These are phyloP conservation scores for Spizaetus ornatus DNA, from an alignment of 2,113 vertebrate species.

Conservation along the genomic window DNA sequence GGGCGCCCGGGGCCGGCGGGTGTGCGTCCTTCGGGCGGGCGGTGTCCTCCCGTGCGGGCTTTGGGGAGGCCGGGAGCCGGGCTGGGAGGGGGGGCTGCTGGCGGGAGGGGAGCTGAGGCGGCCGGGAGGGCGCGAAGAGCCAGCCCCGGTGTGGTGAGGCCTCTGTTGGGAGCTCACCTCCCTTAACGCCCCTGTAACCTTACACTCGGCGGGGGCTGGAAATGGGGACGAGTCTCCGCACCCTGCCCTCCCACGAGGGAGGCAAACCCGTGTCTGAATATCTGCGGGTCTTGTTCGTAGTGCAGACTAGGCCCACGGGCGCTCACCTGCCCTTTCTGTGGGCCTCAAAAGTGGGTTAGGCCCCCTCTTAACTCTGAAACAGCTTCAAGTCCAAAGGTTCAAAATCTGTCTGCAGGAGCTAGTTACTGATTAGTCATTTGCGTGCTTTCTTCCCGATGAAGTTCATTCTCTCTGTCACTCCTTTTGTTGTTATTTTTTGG, in stretches of 20 bases:
- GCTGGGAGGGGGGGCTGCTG: neutral
- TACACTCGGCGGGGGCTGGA: no score
- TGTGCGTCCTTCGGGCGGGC: neutral
- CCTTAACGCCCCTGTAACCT: neutral
- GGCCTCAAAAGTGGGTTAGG: neutral
- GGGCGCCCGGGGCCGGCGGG: neutral
- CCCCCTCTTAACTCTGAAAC: neutral
- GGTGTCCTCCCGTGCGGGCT: neutral
- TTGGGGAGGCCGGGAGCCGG: neutral
- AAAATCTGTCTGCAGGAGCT: neutral
- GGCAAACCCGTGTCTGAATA: accelerated
- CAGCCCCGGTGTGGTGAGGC: neutral
- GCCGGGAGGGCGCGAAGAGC: neutral
- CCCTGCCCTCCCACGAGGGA: neutral
- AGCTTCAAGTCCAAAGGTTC: neutral
- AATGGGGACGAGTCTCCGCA: neutral
- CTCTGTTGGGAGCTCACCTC: no score
- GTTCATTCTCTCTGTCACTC: neutral
- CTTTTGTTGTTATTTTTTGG: neutral
- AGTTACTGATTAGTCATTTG: neutral
- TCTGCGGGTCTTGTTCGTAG: neutral
- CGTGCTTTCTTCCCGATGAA: accelerated
- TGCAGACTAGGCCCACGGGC: neutral
- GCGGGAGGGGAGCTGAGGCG: neutral
- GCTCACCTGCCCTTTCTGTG: neutral